Percentiles rank a stretch among this genome's conserved stretches.
Evolutionary conservation across 2,797 vertebrate genomes (phyloP).

Genomic region (Dicrostonyx torquatus): DNA sequence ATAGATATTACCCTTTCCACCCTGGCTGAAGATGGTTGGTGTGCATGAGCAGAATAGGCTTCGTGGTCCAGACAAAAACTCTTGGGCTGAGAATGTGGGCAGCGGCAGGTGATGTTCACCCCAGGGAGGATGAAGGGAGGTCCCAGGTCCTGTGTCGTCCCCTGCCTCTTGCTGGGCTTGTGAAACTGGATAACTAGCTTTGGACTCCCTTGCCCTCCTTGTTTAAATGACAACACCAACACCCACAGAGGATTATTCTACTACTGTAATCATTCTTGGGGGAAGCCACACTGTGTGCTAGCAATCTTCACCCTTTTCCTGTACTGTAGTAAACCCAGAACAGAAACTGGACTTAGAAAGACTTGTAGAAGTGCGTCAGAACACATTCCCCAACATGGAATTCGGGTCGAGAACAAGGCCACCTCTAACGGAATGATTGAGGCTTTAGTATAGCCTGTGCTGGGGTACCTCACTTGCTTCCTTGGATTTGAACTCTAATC

Average conservation of each 20-base stretch:
- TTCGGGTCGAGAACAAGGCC: neutral
- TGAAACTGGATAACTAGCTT: neutral
- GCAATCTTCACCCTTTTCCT: no score
- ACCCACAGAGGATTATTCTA: neutral
- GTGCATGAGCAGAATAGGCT: neutral
- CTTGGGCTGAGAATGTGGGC: neutral
- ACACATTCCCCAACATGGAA: neutral
- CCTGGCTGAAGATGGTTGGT: no score
- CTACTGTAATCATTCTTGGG: neutral
- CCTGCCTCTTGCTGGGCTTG: neutral
- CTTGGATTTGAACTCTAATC: conserved; percentile 82
- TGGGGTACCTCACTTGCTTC: conserved; percentile 72
- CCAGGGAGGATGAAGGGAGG: neutral
- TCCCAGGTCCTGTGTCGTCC: neutral
- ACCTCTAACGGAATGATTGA: conserved; percentile 73
- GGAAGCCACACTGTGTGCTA: fast-evolving
- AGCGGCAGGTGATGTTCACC: neutral
- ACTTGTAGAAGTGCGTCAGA: neutral
- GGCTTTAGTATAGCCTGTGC: conserved; percentile 55
- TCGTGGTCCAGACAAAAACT: neutral
- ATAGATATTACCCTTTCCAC: neutral
- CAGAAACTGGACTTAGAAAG: neutral
- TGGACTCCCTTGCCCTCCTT: neutral
- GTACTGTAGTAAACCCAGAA: neutral
- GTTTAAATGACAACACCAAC: neutral